Conservation (phyloP, 2,888 invertebrate genomes). For the Omphaloscelis lunosa region DNA sequence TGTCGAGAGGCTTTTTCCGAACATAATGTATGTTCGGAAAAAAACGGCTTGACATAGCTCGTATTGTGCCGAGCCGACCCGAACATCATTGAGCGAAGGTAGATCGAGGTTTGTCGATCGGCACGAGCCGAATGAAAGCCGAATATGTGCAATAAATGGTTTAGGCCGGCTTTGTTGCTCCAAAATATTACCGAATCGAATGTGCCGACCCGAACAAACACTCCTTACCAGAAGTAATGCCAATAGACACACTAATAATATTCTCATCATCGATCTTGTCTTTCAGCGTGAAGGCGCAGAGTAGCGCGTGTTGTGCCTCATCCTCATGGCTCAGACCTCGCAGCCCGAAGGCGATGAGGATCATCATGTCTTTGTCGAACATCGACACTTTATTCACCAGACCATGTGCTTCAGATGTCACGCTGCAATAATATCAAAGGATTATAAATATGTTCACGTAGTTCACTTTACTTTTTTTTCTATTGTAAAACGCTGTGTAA, state of each 20-base stretch:
- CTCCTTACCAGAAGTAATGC: conserved; percentile 92
- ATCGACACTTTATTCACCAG: conserved; percentile 92
- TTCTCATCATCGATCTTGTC: conserved; percentile 84
- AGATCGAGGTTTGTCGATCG: too few species aligned
- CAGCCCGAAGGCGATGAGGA: conserved; percentile 93
- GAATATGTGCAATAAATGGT: too few species aligned
- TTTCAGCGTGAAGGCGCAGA: conserved; percentile 91
- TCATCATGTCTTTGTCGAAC: conserved; percentile 94
- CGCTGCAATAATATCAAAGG: conserved; percentile 73
- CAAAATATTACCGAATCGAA: too few species aligned
- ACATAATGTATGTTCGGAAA: too few species aligned
- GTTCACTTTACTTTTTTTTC: neutral
- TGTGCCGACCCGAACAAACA: too few species aligned
- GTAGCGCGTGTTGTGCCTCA: conserved; percentile 92
- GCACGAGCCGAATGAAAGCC: too few species aligned
- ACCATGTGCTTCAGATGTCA: conserved; percentile 89
- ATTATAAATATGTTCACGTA: neutral
- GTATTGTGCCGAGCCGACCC: too few species aligned
- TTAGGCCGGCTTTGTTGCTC: too few species aligned
- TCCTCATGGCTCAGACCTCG: conserved; percentile 93
- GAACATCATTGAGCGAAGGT: too few species aligned
- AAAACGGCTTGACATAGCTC: too few species aligned
- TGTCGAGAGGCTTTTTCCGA: too few species aligned
- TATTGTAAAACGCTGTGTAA: too few species aligned
- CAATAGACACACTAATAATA: conserved; percentile 91